Percentiles rank a stretch among this genome's conserved stretches.
phyloP scores from a whole-genome alignment of 2,113 vertebrate species.

The Oncorhynchus tshawytscha region DNA sequence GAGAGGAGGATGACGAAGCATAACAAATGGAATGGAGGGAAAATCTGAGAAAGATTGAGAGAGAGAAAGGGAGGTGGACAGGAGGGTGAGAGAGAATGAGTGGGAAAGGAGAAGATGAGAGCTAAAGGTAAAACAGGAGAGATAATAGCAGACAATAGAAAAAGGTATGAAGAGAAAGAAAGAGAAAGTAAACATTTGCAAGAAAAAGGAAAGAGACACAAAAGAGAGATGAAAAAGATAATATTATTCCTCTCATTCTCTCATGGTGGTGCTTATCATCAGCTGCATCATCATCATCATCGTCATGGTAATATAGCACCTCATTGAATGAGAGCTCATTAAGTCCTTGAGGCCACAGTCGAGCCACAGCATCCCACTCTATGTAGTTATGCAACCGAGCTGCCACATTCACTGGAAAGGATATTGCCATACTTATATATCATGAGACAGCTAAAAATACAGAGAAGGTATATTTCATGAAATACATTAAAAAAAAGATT shows the following conservation, averaged over 20 bases:
- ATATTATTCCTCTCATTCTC: not conserved
- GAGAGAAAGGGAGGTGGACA: not conserved
- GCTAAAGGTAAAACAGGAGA: too few species aligned
- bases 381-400: slow-evolving; percentile 35
- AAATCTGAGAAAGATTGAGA: too few species aligned
- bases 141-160: not conserved
- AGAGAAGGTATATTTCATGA: too few species aligned
- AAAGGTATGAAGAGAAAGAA: not conserved
- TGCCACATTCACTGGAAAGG: slow-evolving; percentile 17
- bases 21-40: too few species aligned
- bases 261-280: not conserved
- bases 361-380: slow-evolving; percentile 5
- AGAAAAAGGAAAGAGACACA: too few species aligned
- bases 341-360: slow-evolving; percentile 35
- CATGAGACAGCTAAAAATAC: too few species aligned
- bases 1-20: slow-evolving; percentile 1
- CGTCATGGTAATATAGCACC: too few species aligned
- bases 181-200: not conserved
- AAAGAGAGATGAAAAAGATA: not conserved
- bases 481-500: too few species aligned
- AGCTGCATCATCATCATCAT: too few species aligned
- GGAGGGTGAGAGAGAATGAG: not conserved
- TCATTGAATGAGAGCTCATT: not conserved
- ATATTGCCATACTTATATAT: slow-evolving; percentile 16
- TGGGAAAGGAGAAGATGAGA: not conserved